Evolutionary conservation across 2,113 vertebrate genomes (phyloP).

Genomic region (Myotis yumanensis): DNA sequence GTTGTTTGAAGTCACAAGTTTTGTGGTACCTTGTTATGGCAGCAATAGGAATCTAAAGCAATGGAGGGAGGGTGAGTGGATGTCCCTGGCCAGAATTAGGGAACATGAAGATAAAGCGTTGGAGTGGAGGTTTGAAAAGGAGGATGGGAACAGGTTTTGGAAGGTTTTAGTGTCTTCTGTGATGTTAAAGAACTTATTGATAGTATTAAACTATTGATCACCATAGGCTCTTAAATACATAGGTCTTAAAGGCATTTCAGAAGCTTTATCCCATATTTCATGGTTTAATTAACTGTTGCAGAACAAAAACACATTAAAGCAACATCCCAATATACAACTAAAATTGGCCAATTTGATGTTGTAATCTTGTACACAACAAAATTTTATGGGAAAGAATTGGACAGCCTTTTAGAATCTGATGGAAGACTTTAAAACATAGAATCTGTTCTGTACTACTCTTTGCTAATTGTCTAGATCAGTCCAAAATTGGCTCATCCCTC

Average conservation of each 20-base stretch:
- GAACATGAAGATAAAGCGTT: neutral
- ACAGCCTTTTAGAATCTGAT: neutral
- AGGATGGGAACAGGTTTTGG: neutral
- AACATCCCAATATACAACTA: neutral
- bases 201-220: neutral
- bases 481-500: neutral
- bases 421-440: constrained; percentile 5
- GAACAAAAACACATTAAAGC: neutral
- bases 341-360: neutral
- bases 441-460: neutral
- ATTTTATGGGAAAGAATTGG: neutral
- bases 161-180: neutral
- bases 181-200: neutral
- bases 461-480: neutral
- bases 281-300: neutral
- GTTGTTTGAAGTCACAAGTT: neutral
- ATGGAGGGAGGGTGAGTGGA: neutral
- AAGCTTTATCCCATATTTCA: neutral
- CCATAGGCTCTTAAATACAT: neutral
- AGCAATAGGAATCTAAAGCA: neutral
- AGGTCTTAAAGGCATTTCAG: neutral
- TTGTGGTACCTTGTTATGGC: neutral
- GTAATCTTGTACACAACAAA: neutral
- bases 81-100: neutral
- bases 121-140: neutral